phyloP scores from a whole-genome alignment of 2,888 invertebrate species.

The Stenotaenia linearis region DNA sequence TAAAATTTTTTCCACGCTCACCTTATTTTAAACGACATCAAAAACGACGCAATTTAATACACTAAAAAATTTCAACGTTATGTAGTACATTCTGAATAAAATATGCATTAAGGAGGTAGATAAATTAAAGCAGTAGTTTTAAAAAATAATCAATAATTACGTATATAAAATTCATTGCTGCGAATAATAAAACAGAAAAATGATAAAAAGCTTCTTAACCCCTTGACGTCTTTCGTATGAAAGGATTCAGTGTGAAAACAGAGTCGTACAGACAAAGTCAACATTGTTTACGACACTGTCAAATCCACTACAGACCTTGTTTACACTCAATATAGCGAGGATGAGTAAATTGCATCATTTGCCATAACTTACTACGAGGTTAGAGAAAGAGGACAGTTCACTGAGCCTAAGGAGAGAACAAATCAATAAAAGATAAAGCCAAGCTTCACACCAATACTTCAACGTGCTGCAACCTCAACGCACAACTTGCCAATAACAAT shows the following conservation, averaged over 20 bases:
- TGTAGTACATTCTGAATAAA: neutral
- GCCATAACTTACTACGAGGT: conserved; percentile 14
- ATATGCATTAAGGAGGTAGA: no score
- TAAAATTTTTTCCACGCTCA: neutral
- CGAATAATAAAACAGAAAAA: neutral
- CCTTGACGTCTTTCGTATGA: neutral
- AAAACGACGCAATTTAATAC: neutral
- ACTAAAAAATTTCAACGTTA: neutral
- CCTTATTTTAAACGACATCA: neutral
- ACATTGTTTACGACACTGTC: conserved; percentile 24
- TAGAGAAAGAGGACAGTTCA: conserved; percentile 22
- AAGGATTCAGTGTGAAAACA: neutral
- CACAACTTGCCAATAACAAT: conserved; percentile 23
- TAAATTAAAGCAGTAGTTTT: neutral
- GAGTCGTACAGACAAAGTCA: neutral
- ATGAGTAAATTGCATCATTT: conserved; percentile 26
- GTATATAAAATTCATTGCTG: neutral
- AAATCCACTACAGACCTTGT: conserved; percentile 6
- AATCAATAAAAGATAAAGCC: conserved; percentile 26
- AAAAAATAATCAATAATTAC: neutral
- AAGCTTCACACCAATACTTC: conserved; percentile 26
- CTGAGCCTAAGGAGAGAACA: conserved; percentile 11
- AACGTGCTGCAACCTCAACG: conserved; percentile 15
- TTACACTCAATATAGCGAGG: conserved; percentile 11
- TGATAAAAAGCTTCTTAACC: neutral